Evolutionary conservation across 23 tunicate species (phyloP), one percentile per base, ranked within the genome.

Genomic region (Trididemnum clinides): DNA sequence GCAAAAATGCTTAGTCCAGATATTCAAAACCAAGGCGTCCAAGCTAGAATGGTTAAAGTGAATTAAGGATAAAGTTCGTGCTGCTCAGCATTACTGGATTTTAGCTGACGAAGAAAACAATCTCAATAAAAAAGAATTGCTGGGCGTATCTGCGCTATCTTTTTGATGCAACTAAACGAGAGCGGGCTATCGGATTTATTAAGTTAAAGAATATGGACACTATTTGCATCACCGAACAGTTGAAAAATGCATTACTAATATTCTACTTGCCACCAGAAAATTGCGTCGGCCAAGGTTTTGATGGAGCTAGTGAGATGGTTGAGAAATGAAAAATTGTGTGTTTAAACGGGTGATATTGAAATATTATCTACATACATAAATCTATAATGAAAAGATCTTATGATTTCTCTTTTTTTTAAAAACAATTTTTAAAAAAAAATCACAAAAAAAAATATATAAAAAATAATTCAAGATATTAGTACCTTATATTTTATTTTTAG

Each of bases 201-300:
- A 25, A 62, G 69, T 22, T 62, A 62, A 22, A 18, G 69, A 62
- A 22, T 22, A 62, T 62, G 69, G 27, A 20, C 27, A 25, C 69
- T 12, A 22, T 19, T 62, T 5, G n/a, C n/a, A n/a, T n/a, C n/a
- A n/a, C n/a, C n/a, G n/a, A n/a, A n/a, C n/a, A n/a, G n/a, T 6
- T 62, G 69, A 5, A 19, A 19, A 20, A 20, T 22, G n/a, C 27
- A n/a, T 22, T 18, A 22, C 23, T 12, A 62, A 20, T 25, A 19
- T 62, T 62, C 23, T 5, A 62, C 69, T 62, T 62, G 69, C n/a
- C 69, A 62, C 27, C 69, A 62, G 69, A 62, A 62, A 25, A 62
- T 62, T 62, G 69, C n/a, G 69, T 62, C n/a, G 69, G 69, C 27
- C 69, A 62, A n/a, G 69, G 69, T 22, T 62, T 12, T 62, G 27